Percentiles rank a stretch among this genome's conserved stretches.
Conservation (phyloP, 2,888 invertebrate genomes). For the Papilio elwesi region DNA sequence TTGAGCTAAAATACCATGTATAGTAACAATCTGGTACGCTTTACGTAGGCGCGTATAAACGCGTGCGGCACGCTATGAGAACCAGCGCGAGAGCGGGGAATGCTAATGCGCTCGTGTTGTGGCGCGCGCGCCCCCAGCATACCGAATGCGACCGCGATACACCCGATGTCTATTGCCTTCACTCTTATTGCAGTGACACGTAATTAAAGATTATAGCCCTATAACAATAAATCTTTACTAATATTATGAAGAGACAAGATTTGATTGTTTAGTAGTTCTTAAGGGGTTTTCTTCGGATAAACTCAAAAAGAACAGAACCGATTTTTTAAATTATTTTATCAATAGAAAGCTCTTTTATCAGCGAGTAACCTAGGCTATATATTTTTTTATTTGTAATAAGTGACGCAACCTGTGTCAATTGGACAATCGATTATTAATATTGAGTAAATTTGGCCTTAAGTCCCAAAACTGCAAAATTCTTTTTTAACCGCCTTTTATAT, state of each 20-base stretch:
- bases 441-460: too few relatives aligned
- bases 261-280: not conserved
- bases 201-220: slow-evolving; percentile 14
- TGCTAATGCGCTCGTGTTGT: slow-evolving; percentile 80
- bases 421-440: too few relatives aligned
- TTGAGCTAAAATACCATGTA: slow-evolving; percentile 16
- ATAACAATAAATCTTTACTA: not conserved
- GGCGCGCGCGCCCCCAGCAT: slow-evolving; percentile 68
- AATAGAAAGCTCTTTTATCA: too few relatives aligned
- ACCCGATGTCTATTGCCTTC: slow-evolving; percentile 52
- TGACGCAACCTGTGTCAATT: too few relatives aligned
- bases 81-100: slow-evolving; percentile 73
- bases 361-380: too few relatives aligned
- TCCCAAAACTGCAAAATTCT: too few relatives aligned
- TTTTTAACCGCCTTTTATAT: too few relatives aligned
- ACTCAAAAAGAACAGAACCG: too few relatives aligned
- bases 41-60: slow-evolving; percentile 37
- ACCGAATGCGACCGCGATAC: slow-evolving; percentile 65
- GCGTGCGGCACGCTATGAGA: slow-evolving; percentile 66
- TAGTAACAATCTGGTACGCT: slow-evolving; percentile 20
- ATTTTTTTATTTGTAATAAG: too few relatives aligned
- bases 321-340: too few relatives aligned
- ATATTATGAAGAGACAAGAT: not conserved
- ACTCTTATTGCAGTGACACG: slow-evolving; percentile 7
- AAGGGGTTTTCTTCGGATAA: not conserved